phyloP scores from a whole-genome alignment of 1,140 invertebrate genomes.

The Drosophila hydei region DNA sequence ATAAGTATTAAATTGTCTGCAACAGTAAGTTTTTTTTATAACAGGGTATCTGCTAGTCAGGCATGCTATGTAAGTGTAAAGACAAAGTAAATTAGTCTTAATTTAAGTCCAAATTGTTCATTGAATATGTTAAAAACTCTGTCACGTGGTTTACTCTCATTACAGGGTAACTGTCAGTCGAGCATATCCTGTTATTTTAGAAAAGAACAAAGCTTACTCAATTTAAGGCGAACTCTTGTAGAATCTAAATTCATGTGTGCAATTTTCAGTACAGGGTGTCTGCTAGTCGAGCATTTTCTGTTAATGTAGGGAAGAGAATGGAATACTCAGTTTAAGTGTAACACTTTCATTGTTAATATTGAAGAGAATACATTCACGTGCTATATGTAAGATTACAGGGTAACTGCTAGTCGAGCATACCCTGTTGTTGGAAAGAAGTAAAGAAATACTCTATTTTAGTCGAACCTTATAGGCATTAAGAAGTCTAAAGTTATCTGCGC shows the following conservation, averaged over 20 bases:
- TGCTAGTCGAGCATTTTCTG: background rate
- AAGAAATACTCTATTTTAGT: background rate
- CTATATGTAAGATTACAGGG: background rate
- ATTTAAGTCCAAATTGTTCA: background rate
- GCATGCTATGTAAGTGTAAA: background rate
- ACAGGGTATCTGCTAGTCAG: background rate
- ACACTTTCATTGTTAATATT: background rate
- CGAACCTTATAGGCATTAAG: background rate
- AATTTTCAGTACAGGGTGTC: background rate
- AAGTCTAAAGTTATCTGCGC: background rate
- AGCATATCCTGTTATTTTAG: background rate
- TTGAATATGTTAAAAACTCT: background rate
- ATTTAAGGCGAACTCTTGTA: background rate
- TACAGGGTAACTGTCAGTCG: background rate
- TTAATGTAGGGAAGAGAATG: background rate
- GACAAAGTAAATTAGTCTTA: no score
- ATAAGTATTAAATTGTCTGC: background rate
- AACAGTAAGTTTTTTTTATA: background rate
- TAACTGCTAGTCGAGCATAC: background rate
- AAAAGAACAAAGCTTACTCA: no score
- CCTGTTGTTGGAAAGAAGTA: background rate
- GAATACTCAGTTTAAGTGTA: background rate
- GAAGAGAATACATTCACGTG: background rate
- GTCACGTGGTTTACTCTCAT: background rate
- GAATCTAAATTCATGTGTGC: background rate